Percentiles rank a stretch among this genome's conserved stretches.
These are phyloP conservation scores for Drosophila paramelanica DNA, from an alignment of 2,888 invertebrate genomes.

Conservation along the genomic window DNA sequence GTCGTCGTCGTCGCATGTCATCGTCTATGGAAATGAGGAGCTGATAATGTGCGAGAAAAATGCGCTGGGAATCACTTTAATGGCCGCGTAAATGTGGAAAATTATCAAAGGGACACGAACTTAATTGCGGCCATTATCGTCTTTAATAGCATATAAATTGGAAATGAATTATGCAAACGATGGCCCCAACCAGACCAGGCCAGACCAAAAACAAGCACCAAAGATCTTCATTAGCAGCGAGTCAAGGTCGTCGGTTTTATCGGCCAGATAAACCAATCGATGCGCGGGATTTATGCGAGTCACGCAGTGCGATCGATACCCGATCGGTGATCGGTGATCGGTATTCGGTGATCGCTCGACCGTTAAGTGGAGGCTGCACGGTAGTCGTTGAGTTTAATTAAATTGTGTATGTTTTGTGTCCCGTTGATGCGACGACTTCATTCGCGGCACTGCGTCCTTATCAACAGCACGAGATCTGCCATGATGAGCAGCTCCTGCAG, in stretches of 20 bases:
- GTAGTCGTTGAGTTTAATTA: slow-evolving; percentile 75
- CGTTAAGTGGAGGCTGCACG: slow-evolving; percentile 49
- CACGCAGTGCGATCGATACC: slow-evolving; percentile 26
- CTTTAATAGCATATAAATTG: slow-evolving; percentile 76
- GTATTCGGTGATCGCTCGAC: neutral
- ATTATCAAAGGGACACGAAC: slow-evolving; percentile 81
- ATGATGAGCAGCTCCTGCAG: slow-evolving; percentile 40
- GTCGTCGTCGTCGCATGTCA: slow-evolving; percentile 40
- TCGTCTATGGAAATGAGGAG: slow-evolving; percentile 70
- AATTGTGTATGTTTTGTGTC: slow-evolving; percentile 71
- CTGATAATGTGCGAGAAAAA: slow-evolving; percentile 63
- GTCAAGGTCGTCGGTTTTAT: slow-evolving; percentile 9
- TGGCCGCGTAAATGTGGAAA: slow-evolving; percentile 78
- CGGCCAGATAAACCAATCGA: slow-evolving; percentile 31
- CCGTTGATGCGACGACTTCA: slow-evolving; percentile 62
- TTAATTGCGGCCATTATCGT: slow-evolving; percentile 80
- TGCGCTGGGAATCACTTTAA: slow-evolving; percentile 75
- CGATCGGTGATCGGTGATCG: slow-evolving; percentile 15
- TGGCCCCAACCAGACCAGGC: neutral
- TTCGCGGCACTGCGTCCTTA: slow-evolving; percentile 58
- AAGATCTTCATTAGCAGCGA: slow-evolving; percentile 61
- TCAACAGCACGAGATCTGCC: slow-evolving; percentile 67
- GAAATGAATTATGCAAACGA: slow-evolving; percentile 77
- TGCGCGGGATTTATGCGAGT: slow-evolving; percentile 60
- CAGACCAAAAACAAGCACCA: neutral